Evolutionary conservation across 2,888 invertebrate genomes (phyloP).

Genomic region (Tigriopus californicus): DNA sequence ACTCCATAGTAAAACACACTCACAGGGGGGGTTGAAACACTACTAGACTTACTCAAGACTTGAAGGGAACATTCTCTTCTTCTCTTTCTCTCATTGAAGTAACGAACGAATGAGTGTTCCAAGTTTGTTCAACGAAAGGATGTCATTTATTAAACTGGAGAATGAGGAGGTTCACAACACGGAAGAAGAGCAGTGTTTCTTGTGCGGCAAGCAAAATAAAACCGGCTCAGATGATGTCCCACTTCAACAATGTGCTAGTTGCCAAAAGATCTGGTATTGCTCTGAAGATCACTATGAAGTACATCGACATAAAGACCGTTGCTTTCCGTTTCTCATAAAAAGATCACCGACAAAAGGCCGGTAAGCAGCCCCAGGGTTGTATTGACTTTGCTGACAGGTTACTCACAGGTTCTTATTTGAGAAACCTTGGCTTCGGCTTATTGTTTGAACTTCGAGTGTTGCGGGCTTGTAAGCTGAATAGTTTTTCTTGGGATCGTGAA

Average conservation of each 20-base stretch:
- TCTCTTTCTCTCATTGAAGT: too few species aligned
- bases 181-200: not conserved
- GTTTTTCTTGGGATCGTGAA: not conserved
- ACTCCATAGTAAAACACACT: too few species aligned
- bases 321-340: constrained; percentile 7
- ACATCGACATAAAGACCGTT: not conserved
- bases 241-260: not conserved
- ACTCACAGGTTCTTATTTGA: not conserved
- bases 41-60: too few species aligned
- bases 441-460: not conserved
- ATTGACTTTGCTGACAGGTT: not conserved
- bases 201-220: not conserved
- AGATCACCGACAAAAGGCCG: not conserved
- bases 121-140: too few species aligned
- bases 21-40: too few species aligned
- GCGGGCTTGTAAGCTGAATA: not conserved
- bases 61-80: too few species aligned
- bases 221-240: not conserved
- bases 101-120: too few species aligned
- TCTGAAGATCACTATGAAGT: not conserved
- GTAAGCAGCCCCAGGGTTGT: not conserved
- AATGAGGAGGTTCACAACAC: not conserved
- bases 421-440: not conserved
- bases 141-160: too few species aligned
- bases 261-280: not conserved